A percentile compares a stretch with the other conserved stretches of the same genome.
Evolutionary conservation across 1,140 invertebrate species (phyloP).

Genomic region (Trissolcus basalis): DNA sequence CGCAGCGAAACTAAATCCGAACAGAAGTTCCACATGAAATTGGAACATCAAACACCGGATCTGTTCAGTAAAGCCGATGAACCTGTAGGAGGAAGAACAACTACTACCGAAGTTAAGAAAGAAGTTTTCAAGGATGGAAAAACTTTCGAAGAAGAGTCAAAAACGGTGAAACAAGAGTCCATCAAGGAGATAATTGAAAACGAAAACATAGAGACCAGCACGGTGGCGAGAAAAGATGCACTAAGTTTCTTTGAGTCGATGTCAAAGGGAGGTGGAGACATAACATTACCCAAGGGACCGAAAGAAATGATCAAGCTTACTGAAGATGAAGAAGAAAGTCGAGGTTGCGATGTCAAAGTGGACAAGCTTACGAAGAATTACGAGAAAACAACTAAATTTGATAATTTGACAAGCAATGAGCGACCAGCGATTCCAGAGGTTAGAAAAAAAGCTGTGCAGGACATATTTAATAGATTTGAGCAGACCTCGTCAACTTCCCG

Average conservation of each 20-base stretch:
- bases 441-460: slow-evolving; percentile 67
- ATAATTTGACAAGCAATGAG: slow-evolving; percentile 58
- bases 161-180: slow-evolving; percentile 53
- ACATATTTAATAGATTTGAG: slow-evolving; percentile 70
- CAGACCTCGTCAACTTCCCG: slow-evolving; percentile 57
- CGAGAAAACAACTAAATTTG: slow-evolving; percentile 68
- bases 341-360: slow-evolving; percentile 70
- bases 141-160: slow-evolving; percentile 30
- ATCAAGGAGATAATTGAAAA: slow-evolving; percentile 64
- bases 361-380: slow-evolving; percentile 73
- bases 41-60: slow-evolving; percentile 71
- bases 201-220: slow-evolving; percentile 73
- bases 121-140: slow-evolving; percentile 51
- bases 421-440: slow-evolving; percentile 57
- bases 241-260: slow-evolving; percentile 79
- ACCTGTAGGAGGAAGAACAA: slow-evolving; percentile 58
- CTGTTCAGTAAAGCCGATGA: slow-evolving; percentile 58
- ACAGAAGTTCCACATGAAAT: slow-evolving; percentile 75
- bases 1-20: slow-evolving; percentile 73
- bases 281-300: slow-evolving; percentile 60
- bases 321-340: slow-evolving; percentile 60
- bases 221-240: slow-evolving; percentile 75
- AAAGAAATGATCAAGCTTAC: slow-evolving; percentile 73
- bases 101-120: slow-evolving; percentile 57
- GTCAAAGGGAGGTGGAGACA: slow-evolving; percentile 71